Conservation (phyloP, 2,797 vertebrate genomes). For the Clamator glandarius region DNA sequence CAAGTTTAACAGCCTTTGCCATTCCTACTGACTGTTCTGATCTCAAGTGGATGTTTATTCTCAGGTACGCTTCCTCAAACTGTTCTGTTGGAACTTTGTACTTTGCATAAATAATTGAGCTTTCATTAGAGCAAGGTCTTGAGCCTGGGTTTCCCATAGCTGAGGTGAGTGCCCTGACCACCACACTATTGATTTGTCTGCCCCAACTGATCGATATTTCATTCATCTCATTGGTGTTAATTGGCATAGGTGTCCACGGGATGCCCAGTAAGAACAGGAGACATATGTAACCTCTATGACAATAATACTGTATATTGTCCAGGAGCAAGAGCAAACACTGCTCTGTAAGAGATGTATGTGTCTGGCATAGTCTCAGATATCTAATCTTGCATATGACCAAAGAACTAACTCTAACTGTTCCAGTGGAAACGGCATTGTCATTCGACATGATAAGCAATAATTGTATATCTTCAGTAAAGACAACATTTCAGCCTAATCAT, state of each 20-base stretch:
- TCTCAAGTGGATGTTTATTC: neutral
- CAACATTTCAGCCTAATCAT: slow-evolving; percentile 13
- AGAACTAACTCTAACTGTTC: neutral
- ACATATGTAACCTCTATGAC: neutral
- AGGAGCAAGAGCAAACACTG: neutral
- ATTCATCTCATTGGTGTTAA: slow-evolving; percentile 51
- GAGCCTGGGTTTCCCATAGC: slow-evolving; percentile 47
- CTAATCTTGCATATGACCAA: neutral
- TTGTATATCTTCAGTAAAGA: neutral
- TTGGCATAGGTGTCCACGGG: slow-evolving; percentile 33
- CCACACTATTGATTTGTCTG: slow-evolving; percentile 60
- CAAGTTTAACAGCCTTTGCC: neutral
- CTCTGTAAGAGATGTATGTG: neutral
- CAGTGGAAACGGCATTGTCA: neutral
- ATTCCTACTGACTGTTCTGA: neutral
- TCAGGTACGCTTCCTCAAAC: slow-evolving; percentile 40
- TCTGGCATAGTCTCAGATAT: neutral
- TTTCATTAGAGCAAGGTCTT: slow-evolving; percentile 54
- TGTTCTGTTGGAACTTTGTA: slow-evolving; percentile 26
- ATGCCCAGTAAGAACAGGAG: neutral
- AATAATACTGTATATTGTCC: neutral
- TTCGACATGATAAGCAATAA: neutral
- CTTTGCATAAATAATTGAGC: slow-evolving; percentile 73
- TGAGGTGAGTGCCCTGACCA: slow-evolving; percentile 59
- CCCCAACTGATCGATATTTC: neutral